Conservation (phyloP, 2,113 vertebrate species). For the Acanthisitta chloris region DNA sequence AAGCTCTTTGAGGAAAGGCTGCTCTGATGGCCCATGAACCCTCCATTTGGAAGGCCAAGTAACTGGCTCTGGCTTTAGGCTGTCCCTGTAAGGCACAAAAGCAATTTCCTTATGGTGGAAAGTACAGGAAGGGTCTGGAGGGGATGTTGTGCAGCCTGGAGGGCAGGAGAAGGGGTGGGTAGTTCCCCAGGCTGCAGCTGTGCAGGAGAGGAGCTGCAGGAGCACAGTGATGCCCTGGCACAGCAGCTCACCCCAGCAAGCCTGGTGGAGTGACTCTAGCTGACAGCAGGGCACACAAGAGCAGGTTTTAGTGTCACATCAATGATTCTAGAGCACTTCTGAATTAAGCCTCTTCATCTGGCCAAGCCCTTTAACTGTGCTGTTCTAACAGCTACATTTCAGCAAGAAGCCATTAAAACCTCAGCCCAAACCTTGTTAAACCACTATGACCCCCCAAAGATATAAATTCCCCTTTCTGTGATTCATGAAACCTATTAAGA, state of each 20-base stretch:
- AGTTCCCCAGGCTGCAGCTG: not conserved
- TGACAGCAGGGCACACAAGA: not conserved
- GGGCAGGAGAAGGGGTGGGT: not conserved
- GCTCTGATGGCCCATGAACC: not conserved
- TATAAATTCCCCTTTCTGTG: not conserved
- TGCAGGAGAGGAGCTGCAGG: not conserved
- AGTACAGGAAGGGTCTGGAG: not conserved
- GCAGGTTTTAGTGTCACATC: not conserved
- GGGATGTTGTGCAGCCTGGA: not conserved
- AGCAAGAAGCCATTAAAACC: not conserved
- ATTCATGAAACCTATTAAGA: not conserved
- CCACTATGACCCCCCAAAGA: not conserved
- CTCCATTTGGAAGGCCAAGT: not conserved
- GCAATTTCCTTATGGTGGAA: not conserved
- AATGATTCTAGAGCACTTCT: not conserved
- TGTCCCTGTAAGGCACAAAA: not conserved
- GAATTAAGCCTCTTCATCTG: not conserved
- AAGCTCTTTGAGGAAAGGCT: not conserved
- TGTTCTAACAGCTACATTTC: not conserved
- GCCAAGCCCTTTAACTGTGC: not conserved
- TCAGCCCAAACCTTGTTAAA: not conserved
- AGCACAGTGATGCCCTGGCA: accelerated
- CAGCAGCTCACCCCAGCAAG: not conserved
- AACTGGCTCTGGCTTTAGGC: not conserved
- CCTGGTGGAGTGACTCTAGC: not conserved